These are phyloP conservation scores for Poecilia wingei DNA, from an alignment of 2,797 vertebrate species.

Conservation along the genomic window DNA sequence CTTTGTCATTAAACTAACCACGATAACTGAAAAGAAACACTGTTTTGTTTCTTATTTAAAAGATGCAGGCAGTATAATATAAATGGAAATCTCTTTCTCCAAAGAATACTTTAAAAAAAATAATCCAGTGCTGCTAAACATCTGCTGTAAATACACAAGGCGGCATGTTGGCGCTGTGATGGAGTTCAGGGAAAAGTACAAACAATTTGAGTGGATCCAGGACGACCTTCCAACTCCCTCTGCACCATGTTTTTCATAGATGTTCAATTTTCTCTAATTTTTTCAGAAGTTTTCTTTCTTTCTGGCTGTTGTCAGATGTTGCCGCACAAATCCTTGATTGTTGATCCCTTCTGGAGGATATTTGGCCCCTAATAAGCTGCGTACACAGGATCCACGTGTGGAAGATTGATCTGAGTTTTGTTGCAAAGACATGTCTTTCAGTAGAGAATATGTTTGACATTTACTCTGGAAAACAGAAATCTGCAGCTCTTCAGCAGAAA, in stretches of 20 bases:
- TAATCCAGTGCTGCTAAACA: constrained; percentile 4
- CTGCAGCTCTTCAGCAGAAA: constrained; percentile 12
- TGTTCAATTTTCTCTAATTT: constrained; percentile 33
- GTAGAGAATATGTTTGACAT: constrained; percentile 29
- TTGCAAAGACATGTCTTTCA: constrained; percentile 16
- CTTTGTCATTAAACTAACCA: neutral
- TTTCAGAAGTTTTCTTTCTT: constrained; percentile 19
- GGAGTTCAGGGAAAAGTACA: constrained; percentile 60
- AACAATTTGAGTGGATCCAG: constrained; percentile 14
- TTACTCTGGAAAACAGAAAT: constrained; percentile 22
- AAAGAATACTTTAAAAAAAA: neutral
- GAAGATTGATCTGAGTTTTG: constrained; percentile 8
- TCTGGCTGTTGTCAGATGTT: neutral
- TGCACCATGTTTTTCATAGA: constrained; percentile 24
- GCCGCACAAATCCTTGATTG: neutral
- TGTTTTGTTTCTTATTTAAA: neutral
- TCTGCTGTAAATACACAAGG: constrained; percentile 32
- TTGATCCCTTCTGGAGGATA: constrained; percentile 2
- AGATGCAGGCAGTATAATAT: constrained; percentile 24
- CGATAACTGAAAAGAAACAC: neutral
- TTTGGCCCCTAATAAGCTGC: constrained; percentile 9
- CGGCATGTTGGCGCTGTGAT: constrained; percentile 16
- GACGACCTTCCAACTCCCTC: constrained; percentile 10
- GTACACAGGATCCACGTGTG: neutral
- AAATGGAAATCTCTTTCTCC: constrained; percentile 22